Evolutionary conservation across 2,113 vertebrate species (phyloP).

Genomic region (Ictalurus furcatus): DNA sequence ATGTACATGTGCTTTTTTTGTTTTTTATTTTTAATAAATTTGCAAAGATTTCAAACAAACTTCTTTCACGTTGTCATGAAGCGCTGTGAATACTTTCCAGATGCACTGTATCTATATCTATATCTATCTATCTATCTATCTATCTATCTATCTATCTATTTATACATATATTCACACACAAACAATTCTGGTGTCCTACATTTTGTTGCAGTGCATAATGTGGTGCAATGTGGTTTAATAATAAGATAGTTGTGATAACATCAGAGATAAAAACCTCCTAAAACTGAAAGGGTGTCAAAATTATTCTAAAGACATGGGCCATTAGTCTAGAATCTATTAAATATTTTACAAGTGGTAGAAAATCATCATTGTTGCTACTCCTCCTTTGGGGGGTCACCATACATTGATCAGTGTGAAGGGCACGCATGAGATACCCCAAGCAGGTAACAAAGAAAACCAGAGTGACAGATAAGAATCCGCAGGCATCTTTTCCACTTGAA

Average conservation of each 20-base stretch:
- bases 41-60: no score
- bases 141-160: no score
- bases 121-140: no score
- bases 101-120: no score
- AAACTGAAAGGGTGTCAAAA: neutral
- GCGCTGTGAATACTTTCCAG: no score
- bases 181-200: neutral
- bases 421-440: neutral
- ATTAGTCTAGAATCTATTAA: slow-evolving; percentile 10
- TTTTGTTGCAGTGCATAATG: neutral
- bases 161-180: neutral
- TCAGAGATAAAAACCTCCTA: neutral
- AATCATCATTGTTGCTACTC: neutral
- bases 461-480: neutral
- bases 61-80: no score
- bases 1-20: no score
- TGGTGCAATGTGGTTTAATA: neutral
- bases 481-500: neutral
- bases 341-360: neutral
- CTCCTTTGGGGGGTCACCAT: neutral
- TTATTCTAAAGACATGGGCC: slow-evolving; percentile 1
- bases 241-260: neutral
- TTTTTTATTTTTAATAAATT: no score
- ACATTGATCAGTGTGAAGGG: neutral
- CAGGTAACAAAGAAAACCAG: neutral